Base-by-base conservation (phyloP, 1,140 invertebrate species). In the Aphidius gifuensis region DNA sequence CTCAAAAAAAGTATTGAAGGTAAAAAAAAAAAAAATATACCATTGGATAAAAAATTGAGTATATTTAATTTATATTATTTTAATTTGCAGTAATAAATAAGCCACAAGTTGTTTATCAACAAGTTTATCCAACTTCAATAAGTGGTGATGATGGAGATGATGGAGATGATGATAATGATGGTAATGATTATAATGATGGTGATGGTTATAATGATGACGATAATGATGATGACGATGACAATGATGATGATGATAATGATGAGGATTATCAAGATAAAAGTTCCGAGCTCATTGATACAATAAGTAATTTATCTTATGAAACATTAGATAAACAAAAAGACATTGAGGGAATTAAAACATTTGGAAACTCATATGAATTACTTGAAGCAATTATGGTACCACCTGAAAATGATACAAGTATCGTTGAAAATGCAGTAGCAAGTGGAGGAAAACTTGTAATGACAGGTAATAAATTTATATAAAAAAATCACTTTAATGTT, bases 331-430 rank as follows among this genome's bases (percentile, higher is more conserved):
- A 73, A 40, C 64, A 73, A 44, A 76, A 79, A 72, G 71, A 77
- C 72, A 53, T 74, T 69, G 61, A 71, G 64, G 64, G 79, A 66
- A 64, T 76, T 74, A 64, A 71, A 70, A 64, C 66, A 60, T 6
- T 78, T 0, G 74, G 76, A 9, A 75, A 80, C 59, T 74, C 86
- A 9, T 75, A 91, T 65, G 84, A 87, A 71, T 83, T 91, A 74
- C 77, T 93, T 38, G 89, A 92, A 80, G 84, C 86, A 64, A 89
- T 87, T 38, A 89, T 92, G 85, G 85, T 92, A 65, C 87, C 89
- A 45, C 66, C 79, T 5, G 84, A 85, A 62, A 87, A 91, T 76
- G 87, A 89, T 59, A 83, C 84, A 6, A 88, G 88, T 43, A 86
- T 89, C 46, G 85, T 93, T 39, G 87, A 87, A 58, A 89, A 89